A percentile compares a stretch with the other conserved stretches of the same genome.
Conservation (phyloP, 2,797 vertebrate species). For the Sebastolobus alascanus region DNA sequence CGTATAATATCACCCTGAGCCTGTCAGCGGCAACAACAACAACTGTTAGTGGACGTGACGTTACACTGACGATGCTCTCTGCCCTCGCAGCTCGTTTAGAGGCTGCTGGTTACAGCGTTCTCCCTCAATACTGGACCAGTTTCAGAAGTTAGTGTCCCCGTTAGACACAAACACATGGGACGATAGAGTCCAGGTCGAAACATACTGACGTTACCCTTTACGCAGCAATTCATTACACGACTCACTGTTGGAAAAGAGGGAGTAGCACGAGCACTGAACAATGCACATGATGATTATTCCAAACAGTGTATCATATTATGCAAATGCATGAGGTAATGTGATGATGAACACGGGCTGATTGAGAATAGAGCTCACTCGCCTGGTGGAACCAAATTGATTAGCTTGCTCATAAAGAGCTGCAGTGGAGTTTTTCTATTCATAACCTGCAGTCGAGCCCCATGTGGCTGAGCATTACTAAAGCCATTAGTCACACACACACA, state of each 20-base stretch:
- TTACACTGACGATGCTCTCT: not conserved
- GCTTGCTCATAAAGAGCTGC: slow-evolving; percentile 61
- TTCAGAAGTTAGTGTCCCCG: too few relatives aligned
- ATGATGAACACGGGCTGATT: slow-evolving; percentile 58
- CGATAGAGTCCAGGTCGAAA: not conserved
- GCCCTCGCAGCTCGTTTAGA: too few relatives aligned
- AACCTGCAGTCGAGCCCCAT: slow-evolving; percentile 57
- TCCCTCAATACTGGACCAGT: not conserved
- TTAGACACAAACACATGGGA: not conserved
- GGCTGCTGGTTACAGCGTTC: not conserved
- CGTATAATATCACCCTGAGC: too few relatives aligned
- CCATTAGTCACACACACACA: slow-evolving; percentile 60
- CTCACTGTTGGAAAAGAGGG: slow-evolving; percentile 2
- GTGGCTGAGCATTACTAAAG: slow-evolving; percentile 66
- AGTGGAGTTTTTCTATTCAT: slow-evolving; percentile 63
- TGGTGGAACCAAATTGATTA: slow-evolving; percentile 70
- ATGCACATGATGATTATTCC: slow-evolving; percentile 44
- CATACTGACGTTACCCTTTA: not conserved
- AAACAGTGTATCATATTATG: slow-evolving; percentile 57
- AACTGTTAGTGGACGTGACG: not conserved
- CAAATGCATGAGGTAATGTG: slow-evolving; percentile 48
- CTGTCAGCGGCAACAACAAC: not conserved
- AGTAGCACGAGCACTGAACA: slow-evolving; percentile 12
- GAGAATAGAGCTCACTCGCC: slow-evolving; percentile 56
- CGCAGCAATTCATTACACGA: slow-evolving; percentile 6